These are phyloP conservation scores for Eupithecia insigniata DNA, from an alignment of 2,888 invertebrate genomes.

Conservation along the genomic window DNA sequence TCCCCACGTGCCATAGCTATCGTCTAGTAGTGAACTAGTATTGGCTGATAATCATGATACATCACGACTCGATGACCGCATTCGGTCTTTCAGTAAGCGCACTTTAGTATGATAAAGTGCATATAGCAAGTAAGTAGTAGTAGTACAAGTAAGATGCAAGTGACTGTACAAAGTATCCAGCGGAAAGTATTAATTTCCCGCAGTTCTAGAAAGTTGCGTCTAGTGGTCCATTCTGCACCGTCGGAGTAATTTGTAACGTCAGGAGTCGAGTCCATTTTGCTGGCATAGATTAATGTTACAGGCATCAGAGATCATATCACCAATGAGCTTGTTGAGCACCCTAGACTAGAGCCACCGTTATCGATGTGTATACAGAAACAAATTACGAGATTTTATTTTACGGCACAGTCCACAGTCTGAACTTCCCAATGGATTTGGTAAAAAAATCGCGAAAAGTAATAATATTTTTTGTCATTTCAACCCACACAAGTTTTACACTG, in stretches of 20 bases:
- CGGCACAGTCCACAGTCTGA: no score
- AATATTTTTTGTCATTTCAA: no score
- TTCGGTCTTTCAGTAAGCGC: neutral
- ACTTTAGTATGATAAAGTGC: neutral
- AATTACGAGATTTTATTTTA: neutral
- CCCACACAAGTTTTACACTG: no score
- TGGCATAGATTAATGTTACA: slow-evolving; percentile 11
- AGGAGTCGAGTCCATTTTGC: slow-evolving; percentile 8
- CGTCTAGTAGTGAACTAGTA: no score
- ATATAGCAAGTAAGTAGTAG: no score
- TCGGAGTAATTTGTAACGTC: slow-evolving; percentile 23
- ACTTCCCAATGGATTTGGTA: no score
- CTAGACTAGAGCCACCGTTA: neutral
- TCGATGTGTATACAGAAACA: neutral
- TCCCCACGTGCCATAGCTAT: no score
- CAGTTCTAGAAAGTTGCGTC: slow-evolving; percentile 65
- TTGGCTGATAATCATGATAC: neutral
- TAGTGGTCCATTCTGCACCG: slow-evolving; percentile 29
- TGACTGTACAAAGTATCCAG: slow-evolving; percentile 51
- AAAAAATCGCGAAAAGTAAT: no score
- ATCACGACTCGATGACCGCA: neutral
- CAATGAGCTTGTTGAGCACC: neutral
- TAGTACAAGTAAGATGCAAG: no score
- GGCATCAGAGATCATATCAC: neutral
- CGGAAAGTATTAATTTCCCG: slow-evolving; percentile 71